Base-by-base conservation (phyloP, 2,113 vertebrate genomes). In the Vicugna pacos region DNA sequence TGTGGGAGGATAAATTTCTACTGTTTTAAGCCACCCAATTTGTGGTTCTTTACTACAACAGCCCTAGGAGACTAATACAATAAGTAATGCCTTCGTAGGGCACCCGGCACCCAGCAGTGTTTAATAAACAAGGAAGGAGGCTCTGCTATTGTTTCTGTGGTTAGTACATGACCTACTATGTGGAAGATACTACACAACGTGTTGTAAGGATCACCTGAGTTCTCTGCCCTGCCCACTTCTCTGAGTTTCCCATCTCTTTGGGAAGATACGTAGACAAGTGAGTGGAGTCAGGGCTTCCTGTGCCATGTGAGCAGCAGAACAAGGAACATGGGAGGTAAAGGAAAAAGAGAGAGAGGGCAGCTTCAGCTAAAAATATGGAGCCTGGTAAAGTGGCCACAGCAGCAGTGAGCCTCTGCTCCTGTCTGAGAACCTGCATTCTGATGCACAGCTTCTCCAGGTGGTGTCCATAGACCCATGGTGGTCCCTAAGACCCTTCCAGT, bases 271-370 rank as follows among this genome's bases (percentile, higher is more conserved):
- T 17, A 62, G n/a, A 84, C 20, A 52, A 60, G 52, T 24, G 38
- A 73, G 42, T 15, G 12, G 22, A 70, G 20, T 16, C 28, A 52
- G 15, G 11, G n/a, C 46, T 70, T 6, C 54, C 54, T 22, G 4
- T 8, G 42, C 42, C 35, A 6, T 3, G 12, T 3, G 35, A 22
- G 54, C 3, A 0, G 22, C 6, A 8, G 11, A 77, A 30, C 22
- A 32, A 69, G 24, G 17, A 54, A 48, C 6, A 52, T 6, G 64
- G 28, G 42, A 48, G 19, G 22, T 46, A 72, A 79, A 54, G 72
- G 38, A 42, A 17, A 26, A 26, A 86, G 72, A 73, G 11, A 72
- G 13, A 70, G 20, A 52, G 15, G 28, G 50, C 5, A 50, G 20
- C 38, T 60, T 70, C 32, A 52, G 50, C 42, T 86, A 13, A 52